A percentile compares a stretch with the other conserved stretches of the same genome.
Conservation (phyloP, 2,797 vertebrate species). For the Eulemur coronatus region DNA sequence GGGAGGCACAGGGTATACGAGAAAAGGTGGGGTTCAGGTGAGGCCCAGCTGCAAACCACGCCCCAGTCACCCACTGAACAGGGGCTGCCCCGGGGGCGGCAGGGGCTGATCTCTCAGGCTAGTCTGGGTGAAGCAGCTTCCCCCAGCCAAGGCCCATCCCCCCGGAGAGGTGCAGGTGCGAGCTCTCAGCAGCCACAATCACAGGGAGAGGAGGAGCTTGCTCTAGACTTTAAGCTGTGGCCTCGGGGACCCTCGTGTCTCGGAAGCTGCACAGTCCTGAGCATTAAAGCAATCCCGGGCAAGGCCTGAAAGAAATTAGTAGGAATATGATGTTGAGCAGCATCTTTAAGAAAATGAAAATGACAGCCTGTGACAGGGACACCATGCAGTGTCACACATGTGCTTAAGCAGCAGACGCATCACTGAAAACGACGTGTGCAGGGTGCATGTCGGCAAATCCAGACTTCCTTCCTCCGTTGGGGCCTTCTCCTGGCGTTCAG, state of each 20-base stretch:
- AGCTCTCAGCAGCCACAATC: background rate
- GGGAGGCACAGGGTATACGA: background rate
- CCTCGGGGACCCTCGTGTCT: background rate
- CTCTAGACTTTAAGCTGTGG: background rate
- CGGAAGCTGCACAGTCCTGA: no score
- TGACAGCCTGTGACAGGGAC: no score
- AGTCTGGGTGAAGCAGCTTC: background rate
- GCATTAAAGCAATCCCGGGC: background rate
- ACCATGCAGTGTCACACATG: background rate
- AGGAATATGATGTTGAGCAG: background rate
- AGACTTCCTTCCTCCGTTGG: background rate
- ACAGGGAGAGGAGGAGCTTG: background rate
- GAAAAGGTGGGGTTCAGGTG: background rate
- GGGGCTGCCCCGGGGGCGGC: background rate
- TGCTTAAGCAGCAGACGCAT: background rate
- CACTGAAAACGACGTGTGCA: background rate
- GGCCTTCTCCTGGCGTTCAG: background rate
- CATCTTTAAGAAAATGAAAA: background rate
- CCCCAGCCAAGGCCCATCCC: background rate
- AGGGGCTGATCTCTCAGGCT: no score
- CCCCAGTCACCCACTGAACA: background rate
- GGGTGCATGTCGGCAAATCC: background rate
- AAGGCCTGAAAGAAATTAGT: background rate
- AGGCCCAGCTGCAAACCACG: background rate
- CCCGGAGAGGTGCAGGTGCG: background rate